Evolutionary conservation across 2,888 invertebrate genomes (phyloP).

Genomic region (Creontiades dilutus): DNA sequence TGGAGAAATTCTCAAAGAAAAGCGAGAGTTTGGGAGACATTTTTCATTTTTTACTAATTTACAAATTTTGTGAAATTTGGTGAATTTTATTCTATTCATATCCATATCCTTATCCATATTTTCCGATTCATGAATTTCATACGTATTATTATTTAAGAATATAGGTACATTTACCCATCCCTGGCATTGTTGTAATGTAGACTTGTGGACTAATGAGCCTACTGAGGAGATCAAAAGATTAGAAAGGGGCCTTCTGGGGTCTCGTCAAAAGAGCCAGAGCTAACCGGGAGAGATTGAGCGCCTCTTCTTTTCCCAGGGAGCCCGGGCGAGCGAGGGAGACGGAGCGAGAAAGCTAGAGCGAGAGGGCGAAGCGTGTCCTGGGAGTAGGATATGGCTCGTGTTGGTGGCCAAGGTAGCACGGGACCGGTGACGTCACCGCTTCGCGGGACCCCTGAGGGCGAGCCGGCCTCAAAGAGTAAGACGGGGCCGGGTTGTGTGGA

Average conservation of each 20-base stretch:
- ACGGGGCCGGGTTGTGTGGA: slow-evolving; percentile 2
- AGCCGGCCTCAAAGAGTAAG: slow-evolving; percentile 38
- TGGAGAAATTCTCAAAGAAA: too few species aligned
- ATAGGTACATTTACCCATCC: too few species aligned
- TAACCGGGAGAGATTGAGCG: slow-evolving; percentile 22
- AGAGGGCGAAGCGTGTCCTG: slow-evolving; percentile 56
- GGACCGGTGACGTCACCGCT: slow-evolving; percentile 67
- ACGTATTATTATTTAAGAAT: too few species aligned
- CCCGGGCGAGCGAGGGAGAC: slow-evolving; percentile 46
- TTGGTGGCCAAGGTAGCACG: slow-evolving; percentile 70
- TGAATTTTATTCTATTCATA: too few species aligned
- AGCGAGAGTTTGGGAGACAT: too few species aligned
- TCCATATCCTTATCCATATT: too few species aligned
- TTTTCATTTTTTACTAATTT: too few species aligned
- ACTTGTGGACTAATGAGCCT: not conserved
- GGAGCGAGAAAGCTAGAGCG: slow-evolving; percentile 16
- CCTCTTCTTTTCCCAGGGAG: not conserved
- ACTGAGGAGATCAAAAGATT: not conserved
- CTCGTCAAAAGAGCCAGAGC: slow-evolving; percentile 3
- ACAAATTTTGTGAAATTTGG: too few species aligned
- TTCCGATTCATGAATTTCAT: too few species aligned
- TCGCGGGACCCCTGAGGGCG: slow-evolving; percentile 23
- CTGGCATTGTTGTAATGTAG: not conserved
- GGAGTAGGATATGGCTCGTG: slow-evolving; percentile 69
- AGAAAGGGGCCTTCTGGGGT: slow-evolving; percentile 9